These are phyloP conservation scores for Daboia siamensis DNA, from an alignment of 2,113 vertebrate species.

Conservation along the genomic window DNA sequence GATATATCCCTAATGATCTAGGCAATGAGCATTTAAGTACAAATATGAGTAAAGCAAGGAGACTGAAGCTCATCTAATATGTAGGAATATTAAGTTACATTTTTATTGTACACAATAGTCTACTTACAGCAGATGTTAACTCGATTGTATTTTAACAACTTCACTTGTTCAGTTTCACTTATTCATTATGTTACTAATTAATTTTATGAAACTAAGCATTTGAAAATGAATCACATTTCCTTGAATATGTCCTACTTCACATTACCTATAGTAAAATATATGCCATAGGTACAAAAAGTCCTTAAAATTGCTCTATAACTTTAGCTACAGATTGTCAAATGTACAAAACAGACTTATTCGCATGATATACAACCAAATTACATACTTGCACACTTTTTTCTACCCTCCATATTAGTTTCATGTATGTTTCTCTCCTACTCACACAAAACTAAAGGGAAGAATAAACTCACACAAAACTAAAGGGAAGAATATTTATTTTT, in stretches of 20 bases:
- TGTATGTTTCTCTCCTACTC: neutral
- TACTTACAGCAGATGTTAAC: neutral
- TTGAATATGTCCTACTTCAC: neutral
- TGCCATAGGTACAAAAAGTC: neutral
- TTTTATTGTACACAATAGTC: neutral
- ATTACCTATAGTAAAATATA: neutral
- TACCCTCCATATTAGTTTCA: neutral
- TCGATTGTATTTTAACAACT: neutral
- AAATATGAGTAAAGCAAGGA: neutral
- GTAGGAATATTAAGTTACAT: neutral
- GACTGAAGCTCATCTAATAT: neutral
- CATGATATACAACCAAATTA: neutral
- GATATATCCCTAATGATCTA: neutral
- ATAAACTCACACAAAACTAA: neutral
- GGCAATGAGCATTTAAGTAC: neutral
- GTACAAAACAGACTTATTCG: neutral
- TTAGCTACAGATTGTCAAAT: neutral
- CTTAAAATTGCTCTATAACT: neutral
- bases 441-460: neutral
- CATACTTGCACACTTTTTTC: neutral
- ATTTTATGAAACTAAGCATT: neutral
- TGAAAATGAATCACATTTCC: neutral
- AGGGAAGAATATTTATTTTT: neutral
- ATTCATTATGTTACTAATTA: neutral
- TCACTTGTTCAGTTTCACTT: neutral